A percentile compares a stretch with the other conserved stretches of the same genome.
These are phyloP conservation scores for Malurus leucopterus DNA, from an alignment of 2,797 vertebrate species.

Conservation along the genomic window DNA sequence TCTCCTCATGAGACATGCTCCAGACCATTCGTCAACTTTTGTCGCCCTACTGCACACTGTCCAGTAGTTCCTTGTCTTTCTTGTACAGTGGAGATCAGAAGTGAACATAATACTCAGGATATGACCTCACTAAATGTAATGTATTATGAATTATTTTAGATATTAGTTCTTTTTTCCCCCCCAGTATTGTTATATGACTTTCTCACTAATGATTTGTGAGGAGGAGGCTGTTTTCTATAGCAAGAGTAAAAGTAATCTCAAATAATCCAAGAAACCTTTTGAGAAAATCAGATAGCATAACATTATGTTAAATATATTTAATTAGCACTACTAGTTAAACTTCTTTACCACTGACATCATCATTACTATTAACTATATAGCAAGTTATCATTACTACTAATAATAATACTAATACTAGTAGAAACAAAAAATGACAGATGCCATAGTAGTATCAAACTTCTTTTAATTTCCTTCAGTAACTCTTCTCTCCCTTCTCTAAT, in stretches of 20 bases:
- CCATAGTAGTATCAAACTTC: background rate
- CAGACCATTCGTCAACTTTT: background rate
- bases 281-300: background rate
- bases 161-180: background rate
- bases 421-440: background rate
- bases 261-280: background rate
- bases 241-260: background rate
- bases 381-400: background rate
- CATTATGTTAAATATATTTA: background rate
- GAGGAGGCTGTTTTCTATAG: background rate
- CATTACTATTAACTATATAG: too few species aligned
- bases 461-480: background rate
- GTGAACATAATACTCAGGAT: background rate
- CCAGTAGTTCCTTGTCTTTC: background rate
- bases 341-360: background rate
- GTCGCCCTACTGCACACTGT: background rate
- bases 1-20: background rate
- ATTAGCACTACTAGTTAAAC: background rate
- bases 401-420: background rate
- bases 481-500: background rate
- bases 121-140: background rate
- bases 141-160: background rate
- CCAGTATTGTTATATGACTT: background rate
- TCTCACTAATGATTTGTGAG: background rate
- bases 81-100: background rate